Base-by-base conservation (phyloP, 2,113 vertebrate genomes). In the Anarhynchus alexandrinus region DNA sequence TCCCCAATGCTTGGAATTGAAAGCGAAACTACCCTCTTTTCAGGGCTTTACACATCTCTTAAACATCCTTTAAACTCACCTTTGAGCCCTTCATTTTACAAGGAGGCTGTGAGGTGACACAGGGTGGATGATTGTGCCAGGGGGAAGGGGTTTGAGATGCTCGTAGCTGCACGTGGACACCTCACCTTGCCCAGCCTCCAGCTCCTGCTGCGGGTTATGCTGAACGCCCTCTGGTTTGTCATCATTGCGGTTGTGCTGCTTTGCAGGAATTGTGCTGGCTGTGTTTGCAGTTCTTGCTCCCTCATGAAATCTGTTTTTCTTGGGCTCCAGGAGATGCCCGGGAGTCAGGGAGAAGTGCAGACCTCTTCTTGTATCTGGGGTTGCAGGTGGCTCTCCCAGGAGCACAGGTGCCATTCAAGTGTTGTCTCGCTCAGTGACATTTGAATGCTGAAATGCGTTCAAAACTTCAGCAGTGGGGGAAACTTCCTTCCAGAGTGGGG, bases 211-310 rank as follows among this genome's bases (percentile, higher is more conserved):
- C 11, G 4, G 32, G 27, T 61, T 82, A 86, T 77, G 52, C 45
- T 25, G 15, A 65, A 8, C 20, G 36, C 13, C 22, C n/a, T 25
- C 18, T 3, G 34, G 3, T 52, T 69, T 70, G 32, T 30, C 2
- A 0, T 58, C 25, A 1, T 3, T 16, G 36, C 0, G 1, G 42
- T 45, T 43, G 25, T 0, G 1, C 6, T 57, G 25, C 42, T 62
- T 64, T 38, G 51, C 20, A 25, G 62, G 64, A 52, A 14, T 57
- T 22, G 32, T 10, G 15, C 47, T 43, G 23, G 5, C 49, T 7
- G 30, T 10, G 29, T 42, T 62, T n/a, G 20, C 2, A 4, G 36
- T 19, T 19, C 34, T 51, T 11, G 10, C 3, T n/a, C 3, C 6
- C 6, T 38, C 10, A 3, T 17, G 10, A 30, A 64, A 69, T 34